phyloP scores from a whole-genome alignment of 2,797 vertebrate genomes.

The Micropoecilia bifurca region DNA sequence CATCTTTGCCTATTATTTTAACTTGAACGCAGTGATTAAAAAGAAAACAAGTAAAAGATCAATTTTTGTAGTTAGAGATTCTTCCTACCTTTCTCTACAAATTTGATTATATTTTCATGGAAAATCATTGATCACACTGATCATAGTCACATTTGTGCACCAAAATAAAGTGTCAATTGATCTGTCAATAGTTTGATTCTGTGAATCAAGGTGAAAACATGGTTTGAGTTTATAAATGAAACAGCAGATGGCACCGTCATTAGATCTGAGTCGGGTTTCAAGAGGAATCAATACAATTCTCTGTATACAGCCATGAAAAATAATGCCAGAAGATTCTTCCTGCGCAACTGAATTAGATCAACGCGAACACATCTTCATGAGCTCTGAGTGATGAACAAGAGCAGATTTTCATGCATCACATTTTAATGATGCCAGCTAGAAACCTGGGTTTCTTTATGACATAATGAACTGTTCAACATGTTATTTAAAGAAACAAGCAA shows the following conservation, averaged over 20 bases:
- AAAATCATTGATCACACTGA: not conserved
- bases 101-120: not conserved
- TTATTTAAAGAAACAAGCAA: not conserved
- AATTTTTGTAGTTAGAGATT: not conserved
- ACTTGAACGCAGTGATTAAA: not conserved
- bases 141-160: not conserved
- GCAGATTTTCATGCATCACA: not conserved
- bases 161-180: not conserved
- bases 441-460: not conserved
- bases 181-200: not conserved
- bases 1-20: not conserved
- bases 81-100: not conserved
- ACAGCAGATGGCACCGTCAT: not conserved
- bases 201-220: not conserved
- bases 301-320: not conserved
- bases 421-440: not conserved
- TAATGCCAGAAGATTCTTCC: not conserved
- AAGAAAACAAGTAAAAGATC: not conserved
- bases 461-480: not conserved
- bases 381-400: not conserved
- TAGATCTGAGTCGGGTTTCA: not conserved
- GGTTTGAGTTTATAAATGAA: not conserved
- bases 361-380: not conserved
- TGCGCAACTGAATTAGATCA: not conserved
- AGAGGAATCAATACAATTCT: not conserved